A percentile compares a stretch with the other conserved stretches of the same genome.
phyloP scores from a whole-genome alignment of 1,140 invertebrate genomes.

The Drosophila pectinifera region DNA sequence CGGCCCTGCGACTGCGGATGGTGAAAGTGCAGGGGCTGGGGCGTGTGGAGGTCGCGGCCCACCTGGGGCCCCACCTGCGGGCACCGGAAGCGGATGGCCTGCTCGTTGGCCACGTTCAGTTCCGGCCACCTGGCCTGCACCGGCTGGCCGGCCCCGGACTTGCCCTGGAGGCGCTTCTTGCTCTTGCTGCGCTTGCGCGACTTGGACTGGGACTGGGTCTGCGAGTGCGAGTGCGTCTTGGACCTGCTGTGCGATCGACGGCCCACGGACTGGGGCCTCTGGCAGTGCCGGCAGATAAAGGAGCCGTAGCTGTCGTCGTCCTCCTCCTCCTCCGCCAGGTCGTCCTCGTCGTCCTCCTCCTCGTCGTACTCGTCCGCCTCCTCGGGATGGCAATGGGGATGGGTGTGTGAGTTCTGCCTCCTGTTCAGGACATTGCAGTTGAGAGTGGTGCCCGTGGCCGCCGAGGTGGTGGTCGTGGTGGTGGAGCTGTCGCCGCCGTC shows the following conservation, averaged over 20 bases:
- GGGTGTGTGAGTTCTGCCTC: background rate
- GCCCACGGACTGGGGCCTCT: slow-evolving; percentile 60
- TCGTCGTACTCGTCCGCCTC: slow-evolving; percentile 32
- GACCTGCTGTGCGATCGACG: slow-evolving; percentile 35
- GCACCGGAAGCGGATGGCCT: slow-evolving; percentile 79
- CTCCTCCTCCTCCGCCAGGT: slow-evolving; percentile 2
- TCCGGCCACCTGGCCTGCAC: slow-evolving; percentile 53
- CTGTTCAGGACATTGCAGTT: slow-evolving; percentile 36
- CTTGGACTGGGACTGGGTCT: slow-evolving; percentile 47
- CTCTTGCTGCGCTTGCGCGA: slow-evolving; percentile 64
- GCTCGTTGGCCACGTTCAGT: slow-evolving; percentile 73
- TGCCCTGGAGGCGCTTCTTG: slow-evolving; percentile 41
- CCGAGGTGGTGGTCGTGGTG: slow-evolving; percentile 41
- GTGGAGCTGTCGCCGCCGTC: slow-evolving; percentile 57
- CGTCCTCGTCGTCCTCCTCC: slow-evolving; percentile 2
- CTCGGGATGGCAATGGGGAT: background rate
- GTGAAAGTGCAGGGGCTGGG: slow-evolving; percentile 78
- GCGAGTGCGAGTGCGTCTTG: slow-evolving; percentile 21
- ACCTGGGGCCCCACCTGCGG: slow-evolving; percentile 81
- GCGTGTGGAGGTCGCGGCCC: slow-evolving; percentile 69
- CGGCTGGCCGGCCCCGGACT: background rate
- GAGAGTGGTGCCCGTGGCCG: slow-evolving; percentile 38
- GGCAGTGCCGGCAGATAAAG: slow-evolving; percentile 71
- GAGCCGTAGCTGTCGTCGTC: slow-evolving; percentile 5
- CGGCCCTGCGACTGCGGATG: slow-evolving; percentile 69